Base-by-base conservation (phyloP, 2,113 vertebrate genomes). In the Caranx melampygus region DNA sequence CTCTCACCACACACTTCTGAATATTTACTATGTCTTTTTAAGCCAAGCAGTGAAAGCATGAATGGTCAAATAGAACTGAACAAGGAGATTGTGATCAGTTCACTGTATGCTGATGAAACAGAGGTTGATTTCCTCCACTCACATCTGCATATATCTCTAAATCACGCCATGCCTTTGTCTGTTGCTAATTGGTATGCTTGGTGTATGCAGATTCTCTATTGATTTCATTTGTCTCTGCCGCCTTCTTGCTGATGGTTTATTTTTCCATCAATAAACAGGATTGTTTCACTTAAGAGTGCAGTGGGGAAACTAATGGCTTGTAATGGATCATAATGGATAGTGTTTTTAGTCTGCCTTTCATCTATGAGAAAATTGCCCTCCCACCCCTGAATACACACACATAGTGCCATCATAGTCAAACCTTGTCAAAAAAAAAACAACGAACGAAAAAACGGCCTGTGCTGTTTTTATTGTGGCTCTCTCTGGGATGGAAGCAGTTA, bases 311-410 rank as follows among this genome's bases (percentile, higher is more conserved):
- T 92, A 93, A 92, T 93, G 88, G 91, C 52, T 84, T 71, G 64
- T 93, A 91, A 93, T 94, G 93, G 91, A 92, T 70, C 73, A 60
- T 93, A 92, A 93, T 93, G 89, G 88, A 87, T 88, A 74, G 81
- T 86, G 78, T 90, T 89, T 90, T 86, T 80, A 89, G 79, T 58
- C 58, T 72, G 66, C 81, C 87, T 89, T 91, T 93, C 84, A 92
- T 91, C 82, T 84, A 45, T 57, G 42, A 78, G 83, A 80, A 83
- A 86, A 85, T 57, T 82, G 65, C 62, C 79, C 42, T 40, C 68
- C 64, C 44, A 65, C 52, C 60, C 51, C 63, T 58, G 11, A 21
- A 44, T 5, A 51, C 40, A 65, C 59, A 40, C 55, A 58, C 9
- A 6, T 13, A n/a, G 3, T 15, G 35, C 47, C 4, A 33, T n/a